A percentile compares a stretch with the other conserved stretches of the same genome.
Evolutionary conservation across 2,797 vertebrate genomes (phyloP).

Genomic region (Malacoctenus gilli): DNA sequence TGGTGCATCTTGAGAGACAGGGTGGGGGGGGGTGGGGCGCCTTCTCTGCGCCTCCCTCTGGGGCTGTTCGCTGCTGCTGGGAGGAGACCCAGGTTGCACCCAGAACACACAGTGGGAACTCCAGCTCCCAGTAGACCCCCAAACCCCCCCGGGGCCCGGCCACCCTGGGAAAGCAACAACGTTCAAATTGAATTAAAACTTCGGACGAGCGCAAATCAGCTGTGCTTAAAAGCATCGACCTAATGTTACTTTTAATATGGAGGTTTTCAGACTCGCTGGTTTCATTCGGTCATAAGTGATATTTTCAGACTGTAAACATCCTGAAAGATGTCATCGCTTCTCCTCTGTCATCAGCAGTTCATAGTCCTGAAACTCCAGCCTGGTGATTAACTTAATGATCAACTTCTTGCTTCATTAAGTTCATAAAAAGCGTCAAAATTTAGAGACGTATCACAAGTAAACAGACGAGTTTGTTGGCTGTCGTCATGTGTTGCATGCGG

Average conservation of each 20-base stretch:
- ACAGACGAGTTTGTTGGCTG: too few species aligned
- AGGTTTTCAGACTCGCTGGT: too few species aligned
- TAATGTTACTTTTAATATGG: neutral
- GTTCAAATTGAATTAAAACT: constrained; percentile 1
- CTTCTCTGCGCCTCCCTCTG: constrained; percentile 44
- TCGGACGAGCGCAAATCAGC: too few species aligned
- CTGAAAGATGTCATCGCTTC: too few species aligned
- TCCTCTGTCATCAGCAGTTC: too few species aligned
- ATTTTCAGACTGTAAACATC: neutral
- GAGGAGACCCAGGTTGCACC: constrained; percentile 14
- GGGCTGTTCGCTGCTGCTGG: constrained; percentile 27
- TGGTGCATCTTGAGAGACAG: too few species aligned
- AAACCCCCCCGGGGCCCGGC: constrained; percentile 15
- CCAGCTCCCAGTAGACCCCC: constrained; percentile 25
- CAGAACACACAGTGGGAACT: constrained; percentile 16
- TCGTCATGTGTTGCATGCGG: neutral
- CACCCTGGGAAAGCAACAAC: constrained; percentile 1
- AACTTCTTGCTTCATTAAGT: too few species aligned
- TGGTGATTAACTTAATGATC: too few species aligned
- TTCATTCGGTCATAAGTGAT: neutral
- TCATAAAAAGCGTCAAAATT: too few species aligned
- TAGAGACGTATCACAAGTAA: too few species aligned
- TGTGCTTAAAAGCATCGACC: neutral
- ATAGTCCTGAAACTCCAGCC: too few species aligned
- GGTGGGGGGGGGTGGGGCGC: too few species aligned